Percentiles rank a stretch among this genome's conserved stretches.
phyloP scores from a whole-genome alignment of 2,888 invertebrate genomes.

The Scrobipalpa atriplicella region DNA sequence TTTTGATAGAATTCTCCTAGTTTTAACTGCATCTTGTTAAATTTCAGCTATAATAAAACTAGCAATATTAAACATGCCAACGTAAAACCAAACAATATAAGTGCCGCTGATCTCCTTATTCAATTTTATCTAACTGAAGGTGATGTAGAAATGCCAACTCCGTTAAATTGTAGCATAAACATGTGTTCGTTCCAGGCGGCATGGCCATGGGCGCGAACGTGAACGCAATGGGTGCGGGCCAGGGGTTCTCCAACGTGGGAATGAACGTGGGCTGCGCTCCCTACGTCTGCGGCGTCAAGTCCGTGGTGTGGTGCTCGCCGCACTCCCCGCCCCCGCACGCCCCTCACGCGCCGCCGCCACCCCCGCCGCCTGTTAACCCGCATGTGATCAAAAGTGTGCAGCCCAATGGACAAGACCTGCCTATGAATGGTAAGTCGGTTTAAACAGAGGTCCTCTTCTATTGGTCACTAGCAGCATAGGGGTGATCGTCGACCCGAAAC shows the following conservation, averaged over 20 bases:
- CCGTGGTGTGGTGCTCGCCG: conserved; percentile 53
- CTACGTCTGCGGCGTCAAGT: conserved; percentile 31
- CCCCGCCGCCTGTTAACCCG: conserved; percentile 54
- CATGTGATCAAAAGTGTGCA: conserved; percentile 73
- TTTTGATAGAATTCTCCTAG: no score
- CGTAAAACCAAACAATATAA: no score
- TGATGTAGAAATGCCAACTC: no score
- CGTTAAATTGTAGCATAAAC: not conserved
- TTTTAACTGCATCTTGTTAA: no score
- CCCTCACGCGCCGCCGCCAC: conserved; percentile 40
- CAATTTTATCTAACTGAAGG: no score
- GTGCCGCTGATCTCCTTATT: no score
- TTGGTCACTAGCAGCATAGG: no score
- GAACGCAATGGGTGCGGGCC: conserved; percentile 23
- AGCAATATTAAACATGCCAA: no score
- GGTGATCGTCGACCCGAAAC: no score
- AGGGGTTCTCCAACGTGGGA: not conserved
- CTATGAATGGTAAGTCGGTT: conserved; percentile 74
- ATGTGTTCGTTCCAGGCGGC: not conserved
- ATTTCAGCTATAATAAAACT: no score
- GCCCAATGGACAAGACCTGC: conserved; percentile 80
- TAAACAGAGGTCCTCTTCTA: no score
- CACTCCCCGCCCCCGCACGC: conserved; percentile 34
- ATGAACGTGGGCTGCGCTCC: conserved; percentile 28
- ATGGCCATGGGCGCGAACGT: conserved; percentile 19